Evolutionary conservation across 1,140 invertebrate species (phyloP).

Genomic region (Drosophila pectinifera): DNA sequence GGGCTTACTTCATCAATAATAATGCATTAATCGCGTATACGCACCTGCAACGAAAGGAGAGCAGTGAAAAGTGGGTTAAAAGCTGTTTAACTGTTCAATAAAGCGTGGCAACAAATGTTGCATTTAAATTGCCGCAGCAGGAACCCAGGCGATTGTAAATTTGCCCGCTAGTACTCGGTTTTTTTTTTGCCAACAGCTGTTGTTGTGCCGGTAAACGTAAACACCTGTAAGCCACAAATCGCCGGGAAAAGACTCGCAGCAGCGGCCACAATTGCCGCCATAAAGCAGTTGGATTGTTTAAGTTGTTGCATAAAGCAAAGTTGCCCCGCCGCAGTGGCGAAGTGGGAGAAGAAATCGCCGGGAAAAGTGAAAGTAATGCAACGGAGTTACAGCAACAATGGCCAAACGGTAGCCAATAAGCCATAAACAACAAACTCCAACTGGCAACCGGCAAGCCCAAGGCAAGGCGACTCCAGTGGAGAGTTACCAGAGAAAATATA

Average conservation of each 20-base stretch:
- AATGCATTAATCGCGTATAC: conserved; percentile 38
- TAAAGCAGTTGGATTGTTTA: conserved; percentile 75
- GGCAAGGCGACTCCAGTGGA: neutral
- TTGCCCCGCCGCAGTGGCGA: conserved; percentile 21
- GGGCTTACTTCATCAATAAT: conserved; percentile 5
- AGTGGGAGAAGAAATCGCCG: conserved; percentile 73
- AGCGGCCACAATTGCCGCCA: conserved; percentile 48
- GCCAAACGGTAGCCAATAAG: conserved; percentile 76
- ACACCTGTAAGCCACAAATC: conserved; percentile 82
- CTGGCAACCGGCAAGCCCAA: conserved; percentile 34
- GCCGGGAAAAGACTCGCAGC: conserved; percentile 32
- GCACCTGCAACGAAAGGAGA: conserved; percentile 69
- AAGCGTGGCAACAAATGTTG: conserved; percentile 50
- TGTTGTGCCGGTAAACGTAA: conserved; percentile 63
- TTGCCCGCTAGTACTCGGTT: conserved; percentile 22
- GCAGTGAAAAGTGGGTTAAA: conserved; percentile 35
- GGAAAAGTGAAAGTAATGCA: conserved; percentile 79
- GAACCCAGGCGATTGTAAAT: conserved; percentile 34
- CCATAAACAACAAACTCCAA: conserved; percentile 53
- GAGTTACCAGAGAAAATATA: conserved; percentile 38
- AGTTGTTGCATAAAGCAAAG: conserved; percentile 77
- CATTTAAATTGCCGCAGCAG: conserved; percentile 46
- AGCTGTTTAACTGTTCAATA: conserved; percentile 42
- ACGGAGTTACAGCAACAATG: conserved; percentile 59
- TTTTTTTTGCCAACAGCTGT: conserved; percentile 50